These are phyloP conservation scores for Geotrupes spiniger DNA, from an alignment of 2,888 invertebrate genomes.

Conservation along the genomic window DNA sequence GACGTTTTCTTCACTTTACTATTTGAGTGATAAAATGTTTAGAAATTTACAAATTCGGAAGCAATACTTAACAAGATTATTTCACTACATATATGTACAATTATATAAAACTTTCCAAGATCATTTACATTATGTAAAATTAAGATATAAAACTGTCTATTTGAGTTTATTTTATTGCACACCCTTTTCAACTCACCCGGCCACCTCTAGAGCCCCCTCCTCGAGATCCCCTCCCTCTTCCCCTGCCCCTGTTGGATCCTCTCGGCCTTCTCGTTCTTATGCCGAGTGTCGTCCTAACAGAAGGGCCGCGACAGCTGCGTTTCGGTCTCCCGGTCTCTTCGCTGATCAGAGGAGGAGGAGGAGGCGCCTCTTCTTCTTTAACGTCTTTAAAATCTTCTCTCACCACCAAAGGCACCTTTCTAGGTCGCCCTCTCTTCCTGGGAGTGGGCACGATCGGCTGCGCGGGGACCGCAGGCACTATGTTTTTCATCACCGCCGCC, in stretches of 20 bases:
- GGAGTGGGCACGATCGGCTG: conserved; percentile 36
- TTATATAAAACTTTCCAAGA: conserved; percentile 14
- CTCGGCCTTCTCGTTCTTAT: conserved; percentile 48
- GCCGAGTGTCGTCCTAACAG: conserved; percentile 45
- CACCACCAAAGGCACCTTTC: conserved; percentile 49
- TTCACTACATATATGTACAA: too few relatives aligned
- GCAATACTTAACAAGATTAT: too few relatives aligned
- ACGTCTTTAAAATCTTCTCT: conserved; percentile 44
- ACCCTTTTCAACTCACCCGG: conserved; percentile 26
- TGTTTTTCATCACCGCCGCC: conserved; percentile 21
- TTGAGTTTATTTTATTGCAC: conserved; percentile 15
- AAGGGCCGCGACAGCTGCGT: conserved; percentile 48
- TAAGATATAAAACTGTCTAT: conserved; percentile 12
- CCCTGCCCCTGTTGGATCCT: conserved; percentile 40
- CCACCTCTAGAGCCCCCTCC: conserved; percentile 24
- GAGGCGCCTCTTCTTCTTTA: conserved; percentile 24
- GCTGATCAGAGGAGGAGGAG: conserved; percentile 11
- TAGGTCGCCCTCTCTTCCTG: conserved; percentile 53
- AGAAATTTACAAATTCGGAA: too few relatives aligned
- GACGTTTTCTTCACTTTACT: too few relatives aligned
- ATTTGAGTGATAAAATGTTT: too few relatives aligned
- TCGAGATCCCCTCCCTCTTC: conserved; percentile 38
- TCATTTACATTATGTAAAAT: conserved; percentile 12
- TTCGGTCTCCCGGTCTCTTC: conserved; percentile 42
- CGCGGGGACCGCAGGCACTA: conserved; percentile 29